These are phyloP conservation scores for Cladorhizidae sp. DNA, from an alignment of 37 sponge, comb jelly and placozoan genomes.

Conservation along the genomic window DNA sequence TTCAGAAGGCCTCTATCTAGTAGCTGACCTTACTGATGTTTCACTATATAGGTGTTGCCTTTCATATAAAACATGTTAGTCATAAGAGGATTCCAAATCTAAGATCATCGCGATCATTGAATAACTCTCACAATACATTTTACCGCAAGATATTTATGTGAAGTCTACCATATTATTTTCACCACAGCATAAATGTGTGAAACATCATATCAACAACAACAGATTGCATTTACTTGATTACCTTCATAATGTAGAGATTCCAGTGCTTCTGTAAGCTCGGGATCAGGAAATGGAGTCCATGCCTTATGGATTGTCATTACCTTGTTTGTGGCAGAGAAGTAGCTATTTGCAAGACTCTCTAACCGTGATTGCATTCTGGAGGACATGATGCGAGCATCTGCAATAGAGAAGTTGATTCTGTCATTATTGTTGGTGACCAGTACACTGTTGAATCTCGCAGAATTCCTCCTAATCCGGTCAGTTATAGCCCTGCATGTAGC, in stretches of 20 bases:
- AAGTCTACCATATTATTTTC: no score
- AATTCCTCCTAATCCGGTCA: conserved; percentile 42
- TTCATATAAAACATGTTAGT: no score
- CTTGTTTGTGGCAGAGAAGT: not conserved
- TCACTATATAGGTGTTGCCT: no score
- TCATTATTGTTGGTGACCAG: conserved; percentile 53
- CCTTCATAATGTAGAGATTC: conserved; percentile 77
- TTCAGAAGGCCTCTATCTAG: no score
- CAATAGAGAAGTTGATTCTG: conserved; percentile 17
- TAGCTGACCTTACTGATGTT: no score
- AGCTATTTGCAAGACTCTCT: conserved; percentile 16
- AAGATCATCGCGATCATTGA: no score
- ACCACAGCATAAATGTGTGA: no score
- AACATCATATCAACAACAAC: no score
- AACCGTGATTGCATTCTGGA: conserved; percentile 59
- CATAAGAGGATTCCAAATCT: no score
- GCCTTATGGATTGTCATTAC: conserved; percentile 45
- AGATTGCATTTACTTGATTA: not conserved
- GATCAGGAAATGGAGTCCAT: conserved; percentile 39
- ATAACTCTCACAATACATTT: no score
- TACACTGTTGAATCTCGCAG: conserved; percentile 53
- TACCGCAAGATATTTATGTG: no score
- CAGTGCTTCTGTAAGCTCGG: not conserved
- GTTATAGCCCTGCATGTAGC: conserved; percentile 60
- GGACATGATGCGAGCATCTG: conserved; percentile 61